These are phyloP conservation scores for Ceyx erithaca DNA, from an alignment of 2,797 vertebrate genomes.

Conservation along the genomic window DNA sequence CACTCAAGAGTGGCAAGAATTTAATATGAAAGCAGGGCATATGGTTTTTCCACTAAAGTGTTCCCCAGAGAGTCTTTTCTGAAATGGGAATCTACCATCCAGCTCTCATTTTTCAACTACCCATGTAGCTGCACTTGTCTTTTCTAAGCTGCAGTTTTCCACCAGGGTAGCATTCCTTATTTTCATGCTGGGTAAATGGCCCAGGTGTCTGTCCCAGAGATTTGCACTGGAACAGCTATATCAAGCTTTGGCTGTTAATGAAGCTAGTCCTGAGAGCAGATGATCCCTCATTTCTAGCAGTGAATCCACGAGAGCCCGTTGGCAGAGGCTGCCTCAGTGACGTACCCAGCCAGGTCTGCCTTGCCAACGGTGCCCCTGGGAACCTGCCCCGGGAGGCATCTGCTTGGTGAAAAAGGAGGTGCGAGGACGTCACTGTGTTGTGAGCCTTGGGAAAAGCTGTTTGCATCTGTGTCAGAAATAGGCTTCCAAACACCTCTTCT, in stretches of 20 bases:
- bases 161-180: background rate
- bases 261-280: background rate
- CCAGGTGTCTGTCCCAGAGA: background rate
- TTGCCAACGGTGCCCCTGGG: background rate
- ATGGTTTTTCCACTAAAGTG: background rate
- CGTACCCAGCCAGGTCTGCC: background rate
- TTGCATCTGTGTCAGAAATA: background rate
- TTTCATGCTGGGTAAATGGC: background rate
- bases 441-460: background rate
- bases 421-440: background rate
- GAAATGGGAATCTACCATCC: background rate
- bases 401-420: background rate
- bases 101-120: background rate
- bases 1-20: background rate
- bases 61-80: conserved; percentile 17
- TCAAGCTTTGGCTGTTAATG: background rate
- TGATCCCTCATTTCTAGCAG: background rate
- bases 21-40: background rate
- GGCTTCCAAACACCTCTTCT: background rate
- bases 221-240: background rate
- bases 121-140: background rate
- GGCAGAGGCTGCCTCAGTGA: background rate
- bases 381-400: background rate
- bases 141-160: background rate
- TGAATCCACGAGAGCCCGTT: background rate